These are phyloP conservation scores for Phylloscopus trochiloides DNA, from an alignment of 2,113 vertebrate species.

Conservation along the genomic window DNA sequence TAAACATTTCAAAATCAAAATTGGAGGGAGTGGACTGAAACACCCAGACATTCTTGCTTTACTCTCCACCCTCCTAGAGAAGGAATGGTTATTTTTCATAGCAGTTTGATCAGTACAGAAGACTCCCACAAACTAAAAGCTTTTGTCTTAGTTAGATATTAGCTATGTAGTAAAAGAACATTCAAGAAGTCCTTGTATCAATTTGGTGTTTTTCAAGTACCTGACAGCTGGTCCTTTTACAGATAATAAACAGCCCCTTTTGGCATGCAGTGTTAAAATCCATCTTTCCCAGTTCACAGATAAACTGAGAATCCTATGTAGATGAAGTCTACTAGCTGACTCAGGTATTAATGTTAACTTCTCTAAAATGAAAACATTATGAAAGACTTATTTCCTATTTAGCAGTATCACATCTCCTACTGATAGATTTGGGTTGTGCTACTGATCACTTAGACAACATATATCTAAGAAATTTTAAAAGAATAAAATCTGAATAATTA, in stretches of 20 bases:
- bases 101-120: constrained; percentile 1
- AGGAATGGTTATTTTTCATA: background rate
- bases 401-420: background rate
- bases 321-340: background rate
- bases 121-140: background rate
- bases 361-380: background rate
- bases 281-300: background rate
- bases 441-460: background rate
- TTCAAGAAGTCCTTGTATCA: constrained; percentile 17
- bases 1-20: constrained; percentile 23
- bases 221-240: background rate
- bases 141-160: background rate
- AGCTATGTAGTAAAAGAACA: constrained; percentile 12
- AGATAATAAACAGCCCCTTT: background rate
- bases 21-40: background rate
- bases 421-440: background rate
- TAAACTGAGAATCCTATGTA: background rate
- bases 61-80: background rate
- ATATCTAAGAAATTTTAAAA: background rate
- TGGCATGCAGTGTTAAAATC: background rate
- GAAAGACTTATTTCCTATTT: background rate
- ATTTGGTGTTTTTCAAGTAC: constrained; percentile 23
- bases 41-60: background rate
- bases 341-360: background rate
- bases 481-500: background rate